Conservation (phyloP, 2,113 vertebrate genomes). For the Periophthalmodon schlosseri region DNA sequence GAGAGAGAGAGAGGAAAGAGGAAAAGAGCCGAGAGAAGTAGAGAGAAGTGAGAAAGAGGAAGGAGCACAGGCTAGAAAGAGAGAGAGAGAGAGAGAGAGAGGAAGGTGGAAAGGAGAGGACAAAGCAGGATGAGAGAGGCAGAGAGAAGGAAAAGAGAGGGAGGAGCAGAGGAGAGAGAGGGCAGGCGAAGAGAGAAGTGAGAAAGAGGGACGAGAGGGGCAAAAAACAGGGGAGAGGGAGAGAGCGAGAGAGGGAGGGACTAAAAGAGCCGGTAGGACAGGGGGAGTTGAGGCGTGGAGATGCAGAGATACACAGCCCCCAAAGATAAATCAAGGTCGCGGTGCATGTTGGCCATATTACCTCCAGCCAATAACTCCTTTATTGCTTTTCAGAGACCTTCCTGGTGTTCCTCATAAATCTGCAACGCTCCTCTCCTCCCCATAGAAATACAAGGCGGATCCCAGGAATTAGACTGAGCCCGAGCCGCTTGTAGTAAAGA, state of each 20-base stretch:
- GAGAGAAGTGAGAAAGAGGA: no score
- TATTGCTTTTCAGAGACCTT: conserved; percentile 75
- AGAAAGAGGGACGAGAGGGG: no score
- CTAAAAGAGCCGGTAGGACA: no score
- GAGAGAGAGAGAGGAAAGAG: no score
- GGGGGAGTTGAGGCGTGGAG: conserved; percentile 40
- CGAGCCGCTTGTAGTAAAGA: conserved; percentile 16
- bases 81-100: no score
- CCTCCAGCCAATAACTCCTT: conserved; percentile 73
- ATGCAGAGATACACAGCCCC: conserved; percentile 62
- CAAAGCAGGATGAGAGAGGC: no score
- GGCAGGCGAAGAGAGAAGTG: no score
- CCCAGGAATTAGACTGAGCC: conserved; percentile 23
- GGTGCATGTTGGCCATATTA: conserved; percentile 67
- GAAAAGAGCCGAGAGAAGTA: no score
- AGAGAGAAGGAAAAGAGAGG: no score
- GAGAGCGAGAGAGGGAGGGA: conserved; percentile 66
- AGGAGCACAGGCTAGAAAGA: no score
- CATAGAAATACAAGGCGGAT: conserved; percentile 40
- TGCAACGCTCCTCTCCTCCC: conserved; percentile 60
- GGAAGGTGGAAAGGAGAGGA: no score
- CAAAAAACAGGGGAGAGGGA: background rate
- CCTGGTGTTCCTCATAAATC: conserved; percentile 64
- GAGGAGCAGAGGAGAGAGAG: no score
- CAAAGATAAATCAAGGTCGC: conserved; percentile 75